phyloP scores from a whole-genome alignment of 2,888 invertebrate species.

The Parnassius orleans region DNA sequence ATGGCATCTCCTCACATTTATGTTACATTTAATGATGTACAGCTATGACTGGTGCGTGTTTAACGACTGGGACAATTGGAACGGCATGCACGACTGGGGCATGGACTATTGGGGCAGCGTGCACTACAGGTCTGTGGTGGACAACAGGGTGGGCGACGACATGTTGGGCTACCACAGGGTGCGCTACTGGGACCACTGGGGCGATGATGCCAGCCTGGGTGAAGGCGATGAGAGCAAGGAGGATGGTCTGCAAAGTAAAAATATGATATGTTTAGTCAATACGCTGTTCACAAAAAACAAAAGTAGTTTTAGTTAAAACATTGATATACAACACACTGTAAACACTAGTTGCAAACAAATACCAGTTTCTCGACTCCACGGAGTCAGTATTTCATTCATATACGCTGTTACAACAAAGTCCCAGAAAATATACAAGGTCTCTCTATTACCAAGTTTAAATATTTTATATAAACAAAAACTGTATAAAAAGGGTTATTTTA shows the following conservation, averaged over 20 bases:
- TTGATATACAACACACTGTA: too few relatives aligned
- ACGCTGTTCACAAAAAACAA: background rate
- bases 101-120: conserved; percentile 4
- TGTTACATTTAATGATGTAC: conserved; percentile 55
- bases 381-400: too few relatives aligned
- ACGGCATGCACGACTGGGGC: conserved; percentile 44
- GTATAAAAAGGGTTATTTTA: too few relatives aligned
- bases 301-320: background rate
- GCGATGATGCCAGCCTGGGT: conserved; percentile 64
- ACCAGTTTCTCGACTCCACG: too few relatives aligned
- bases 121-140: conserved; percentile 34
- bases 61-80: conserved; percentile 54
- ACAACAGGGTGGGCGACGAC: conserved; percentile 50
- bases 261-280: too few relatives aligned
- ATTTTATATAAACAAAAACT: too few relatives aligned
- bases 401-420: too few relatives aligned
- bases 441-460: too few relatives aligned
- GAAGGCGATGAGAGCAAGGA: conserved; percentile 66
- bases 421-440: too few relatives aligned
- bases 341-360: too few relatives aligned
- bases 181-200: conserved; percentile 42
- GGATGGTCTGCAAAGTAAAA: conserved; percentile 55
- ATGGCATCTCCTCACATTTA: background rate
- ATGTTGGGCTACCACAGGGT: conserved; percentile 45
- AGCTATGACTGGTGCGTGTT: conserved; percentile 56